Base-by-base conservation (phyloP, 2,113 vertebrate genomes). In the Apodemus sylvaticus region DNA sequence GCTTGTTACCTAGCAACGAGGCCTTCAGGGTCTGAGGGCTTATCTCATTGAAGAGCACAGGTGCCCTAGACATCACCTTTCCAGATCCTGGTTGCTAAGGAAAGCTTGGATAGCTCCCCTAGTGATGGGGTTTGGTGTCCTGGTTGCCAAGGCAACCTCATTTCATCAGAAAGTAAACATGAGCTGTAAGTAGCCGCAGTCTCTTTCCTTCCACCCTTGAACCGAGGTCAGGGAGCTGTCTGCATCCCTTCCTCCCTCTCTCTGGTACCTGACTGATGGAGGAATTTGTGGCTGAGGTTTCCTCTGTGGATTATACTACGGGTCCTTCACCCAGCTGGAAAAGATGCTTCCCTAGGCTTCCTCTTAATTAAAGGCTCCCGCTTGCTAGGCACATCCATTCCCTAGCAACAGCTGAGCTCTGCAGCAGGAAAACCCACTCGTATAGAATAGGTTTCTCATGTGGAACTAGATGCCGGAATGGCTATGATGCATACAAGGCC, bases 71-170 rank as follows among this genome's bases (percentile, higher is more conserved):
- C 8, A 94, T 90, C 85, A 94, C 93, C 51, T 94, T 92, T 83
- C 85, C 92, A 85, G 62, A 93, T 87, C 48, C 70, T 78, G 90
- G 94, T 97, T 97, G 82, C 82, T 93, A 94, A 95, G 87, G 78
- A 94, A 89, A 92, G 34, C n/a, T 34, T 76, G 70, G 31, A 70
- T 53, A 79, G 22, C 34, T 13, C 58, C 77, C 86, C 78, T 53
- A 78, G 74, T 17, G 55, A 88, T 58, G 42, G 58, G 12, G 29
- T 89, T 77, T 89, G 24, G 83, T 68, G 51, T 94, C 81, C 86
- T 95, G 64, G 94, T 96, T 97, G 96, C 90, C 91, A 95, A 93
- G 89, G 86, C n/a, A 93, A 96, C 82, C 53, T 31, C 85, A 94
- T 81, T 29, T 90, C 58, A 90, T 90, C 58, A 88, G 85, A 83